Base-by-base conservation (phyloP, 2,888 invertebrate genomes). In the Macroteleia sp. region DNA sequence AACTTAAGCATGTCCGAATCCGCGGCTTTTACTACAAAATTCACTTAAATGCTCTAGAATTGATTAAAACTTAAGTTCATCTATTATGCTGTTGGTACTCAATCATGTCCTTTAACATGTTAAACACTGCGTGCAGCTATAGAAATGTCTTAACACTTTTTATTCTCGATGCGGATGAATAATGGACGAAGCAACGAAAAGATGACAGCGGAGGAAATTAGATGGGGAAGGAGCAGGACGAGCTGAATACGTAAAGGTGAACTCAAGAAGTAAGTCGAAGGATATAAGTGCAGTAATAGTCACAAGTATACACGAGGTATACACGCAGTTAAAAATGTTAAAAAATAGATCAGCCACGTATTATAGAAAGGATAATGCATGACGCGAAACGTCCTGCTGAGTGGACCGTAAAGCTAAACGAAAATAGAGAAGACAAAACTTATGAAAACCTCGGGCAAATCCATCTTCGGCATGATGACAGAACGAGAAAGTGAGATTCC, bases 381-480 rank as follows among this genome's bases (percentile, higher is more conserved):
- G 54, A 25, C 20, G 54, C 39, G 36, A 62, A 48, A 42, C 54
- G 59, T 57, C 61, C 36, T 39, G 44, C 30, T 41, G 48, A 52
- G 66, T 41, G 28, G 32, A 59, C 46, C 56, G 41, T 48, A 42
- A 66, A 66, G 67, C 52, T 69, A 59, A 66, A 41, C n/a, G 56
- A 44, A 77, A 54, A 67, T 64, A 46, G 34, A 46, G 54, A 66
- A 66, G 57, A 74, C 30, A 32, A 61, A 80, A 79, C 54, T 25
- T 41, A 62, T 32, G 61, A 61, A 81, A 80, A 79, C 79, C 83
- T 82, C 82, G 76, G 6, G 82, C 80, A 81, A 87, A 88, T 88
- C 87, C 85, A 86, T 88, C 87, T 85, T 86, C 82, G 83, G 85
- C 85, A 85, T 84, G 87, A 87, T 86, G 80, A 82, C 81, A 81